Evolutionary conservation across 2,888 invertebrate genomes (phyloP).

Genomic region (Abrostola tripartita): DNA sequence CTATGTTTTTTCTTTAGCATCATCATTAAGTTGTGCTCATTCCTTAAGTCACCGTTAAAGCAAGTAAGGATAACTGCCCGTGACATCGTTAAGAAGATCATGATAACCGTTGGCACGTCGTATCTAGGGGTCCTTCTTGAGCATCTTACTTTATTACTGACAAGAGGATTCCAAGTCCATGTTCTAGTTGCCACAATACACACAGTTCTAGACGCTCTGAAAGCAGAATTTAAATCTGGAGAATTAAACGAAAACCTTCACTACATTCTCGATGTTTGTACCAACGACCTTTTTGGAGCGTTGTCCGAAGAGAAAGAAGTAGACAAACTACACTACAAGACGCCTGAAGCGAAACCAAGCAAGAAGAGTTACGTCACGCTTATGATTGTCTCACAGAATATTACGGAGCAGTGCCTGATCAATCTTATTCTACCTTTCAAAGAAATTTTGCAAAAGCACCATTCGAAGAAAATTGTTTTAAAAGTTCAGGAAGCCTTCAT

Average conservation of each 20-base stretch:
- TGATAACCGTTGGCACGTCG: conserved; percentile 94
- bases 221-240: conserved; percentile 90
- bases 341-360: conserved; percentile 93
- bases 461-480: conserved; percentile 93
- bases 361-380: conserved; percentile 96
- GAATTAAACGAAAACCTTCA: conserved; percentile 94
- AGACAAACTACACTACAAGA: conserved; percentile 93
- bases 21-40: conserved; percentile 96
- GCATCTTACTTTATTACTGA: conserved; percentile 94
- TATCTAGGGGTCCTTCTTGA: conserved; percentile 93
- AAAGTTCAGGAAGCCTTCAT: conserved; percentile 94
- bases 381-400: conserved; percentile 93
- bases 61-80: conserved; percentile 95
- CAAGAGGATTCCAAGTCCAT: conserved; percentile 97
- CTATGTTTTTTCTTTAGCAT: conserved; percentile 85
- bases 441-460: conserved; percentile 92
- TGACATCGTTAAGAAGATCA: conserved; percentile 97
- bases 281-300: conserved; percentile 96
- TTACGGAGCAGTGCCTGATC: conserved; percentile 92
- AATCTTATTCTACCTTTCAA: conserved; percentile 94
- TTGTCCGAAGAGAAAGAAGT: conserved; percentile 97
- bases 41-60: conserved; percentile 95
- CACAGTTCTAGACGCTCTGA: conserved; percentile 92
- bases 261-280: conserved; percentile 94
- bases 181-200: conserved; percentile 97